phyloP scores from a whole-genome alignment of 2,888 invertebrate genomes.

The Zaprionus bogoriensis region DNA sequence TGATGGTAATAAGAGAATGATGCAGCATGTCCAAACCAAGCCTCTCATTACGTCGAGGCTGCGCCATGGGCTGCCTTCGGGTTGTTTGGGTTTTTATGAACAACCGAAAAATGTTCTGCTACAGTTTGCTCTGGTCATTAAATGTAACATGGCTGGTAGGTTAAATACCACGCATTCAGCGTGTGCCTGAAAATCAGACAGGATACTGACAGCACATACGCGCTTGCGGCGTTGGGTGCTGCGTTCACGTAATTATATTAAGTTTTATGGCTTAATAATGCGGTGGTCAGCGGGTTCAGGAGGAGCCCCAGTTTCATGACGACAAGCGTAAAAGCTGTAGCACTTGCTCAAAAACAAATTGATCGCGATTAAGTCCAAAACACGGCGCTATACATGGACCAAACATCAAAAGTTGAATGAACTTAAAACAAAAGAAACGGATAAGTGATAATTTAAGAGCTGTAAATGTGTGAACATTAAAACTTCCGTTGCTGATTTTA shows the following conservation, averaged over 20 bases:
- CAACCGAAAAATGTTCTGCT: conserved; percentile 34
- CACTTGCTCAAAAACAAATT: conserved; percentile 50
- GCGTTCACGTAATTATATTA: conserved; percentile 78
- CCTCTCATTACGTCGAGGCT: conserved; percentile 40
- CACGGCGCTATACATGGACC: conserved; percentile 56
- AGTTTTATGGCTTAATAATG: conserved; percentile 79
- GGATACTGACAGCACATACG: conserved; percentile 18
- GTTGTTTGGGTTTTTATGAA: neutral
- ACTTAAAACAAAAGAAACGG: conserved; percentile 49
- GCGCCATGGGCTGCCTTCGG: conserved; percentile 25
- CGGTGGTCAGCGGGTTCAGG: conserved; percentile 32
- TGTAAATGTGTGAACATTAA: conserved; percentile 74
- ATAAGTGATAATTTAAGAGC: conserved; percentile 66
- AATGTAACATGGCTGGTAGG: conserved; percentile 42
- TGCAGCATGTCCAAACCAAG: conserved; percentile 18
- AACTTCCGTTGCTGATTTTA: conserved; percentile 45
- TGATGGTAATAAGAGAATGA: conserved; percentile 27
- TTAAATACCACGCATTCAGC: conserved; percentile 26
- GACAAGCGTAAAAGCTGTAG: conserved; percentile 66
- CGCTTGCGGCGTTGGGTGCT: conserved; percentile 57
- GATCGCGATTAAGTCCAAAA: conserved; percentile 67
- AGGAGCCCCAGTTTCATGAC: conserved; percentile 31
- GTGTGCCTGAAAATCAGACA: conserved; percentile 59
- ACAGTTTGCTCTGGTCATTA: conserved; percentile 66
- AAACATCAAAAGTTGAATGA: conserved; percentile 66